Percentiles rank a stretch among this genome's conserved stretches.
Evolutionary conservation across 1,140 invertebrate genomes (phyloP).

Genomic region (Papilio helenus): DNA sequence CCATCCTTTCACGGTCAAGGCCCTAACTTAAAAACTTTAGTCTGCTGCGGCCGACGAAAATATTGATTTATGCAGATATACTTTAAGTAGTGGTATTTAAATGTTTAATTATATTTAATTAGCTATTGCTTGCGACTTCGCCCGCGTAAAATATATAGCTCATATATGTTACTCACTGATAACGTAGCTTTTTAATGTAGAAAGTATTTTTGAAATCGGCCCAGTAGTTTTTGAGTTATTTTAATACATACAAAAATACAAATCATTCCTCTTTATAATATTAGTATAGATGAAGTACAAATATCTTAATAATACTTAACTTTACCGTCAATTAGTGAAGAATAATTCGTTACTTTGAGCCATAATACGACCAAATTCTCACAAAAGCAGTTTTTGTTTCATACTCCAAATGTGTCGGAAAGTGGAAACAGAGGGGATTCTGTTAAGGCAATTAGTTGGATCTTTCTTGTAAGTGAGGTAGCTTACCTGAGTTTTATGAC

Average conservation of each 20-base stretch:
- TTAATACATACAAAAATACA: too few species aligned
- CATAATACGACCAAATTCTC: slow-evolving; percentile 47
- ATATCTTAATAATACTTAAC: slow-evolving; percentile 43
- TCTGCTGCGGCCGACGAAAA: neutral
- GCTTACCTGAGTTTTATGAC: slow-evolving; percentile 77
- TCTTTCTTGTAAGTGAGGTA: slow-evolving; percentile 72
- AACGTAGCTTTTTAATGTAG: too few species aligned
- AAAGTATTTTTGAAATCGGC: too few species aligned
- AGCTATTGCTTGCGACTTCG: too few species aligned
- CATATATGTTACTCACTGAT: too few species aligned
- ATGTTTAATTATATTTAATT: neutral
- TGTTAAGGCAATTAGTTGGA: slow-evolving; percentile 71
- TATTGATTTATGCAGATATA: neutral
- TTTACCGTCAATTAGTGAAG: slow-evolving; percentile 49
- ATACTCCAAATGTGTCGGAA: slow-evolving; percentile 61
- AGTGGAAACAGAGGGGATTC: slow-evolving; percentile 61
- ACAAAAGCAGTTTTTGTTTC: slow-evolving; percentile 58
- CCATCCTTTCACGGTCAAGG: slow-evolving; percentile 43
- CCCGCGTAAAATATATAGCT: too few species aligned
- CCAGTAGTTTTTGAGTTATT: too few species aligned
- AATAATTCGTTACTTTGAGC: slow-evolving; percentile 58
- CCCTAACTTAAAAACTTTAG: slow-evolving; percentile 9
- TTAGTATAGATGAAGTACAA: neutral
- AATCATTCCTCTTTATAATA: too few species aligned
- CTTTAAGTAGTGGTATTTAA: neutral